Base-by-base conservation (phyloP, 2,888 invertebrate species). In the Drosophila macrothrix region DNA sequence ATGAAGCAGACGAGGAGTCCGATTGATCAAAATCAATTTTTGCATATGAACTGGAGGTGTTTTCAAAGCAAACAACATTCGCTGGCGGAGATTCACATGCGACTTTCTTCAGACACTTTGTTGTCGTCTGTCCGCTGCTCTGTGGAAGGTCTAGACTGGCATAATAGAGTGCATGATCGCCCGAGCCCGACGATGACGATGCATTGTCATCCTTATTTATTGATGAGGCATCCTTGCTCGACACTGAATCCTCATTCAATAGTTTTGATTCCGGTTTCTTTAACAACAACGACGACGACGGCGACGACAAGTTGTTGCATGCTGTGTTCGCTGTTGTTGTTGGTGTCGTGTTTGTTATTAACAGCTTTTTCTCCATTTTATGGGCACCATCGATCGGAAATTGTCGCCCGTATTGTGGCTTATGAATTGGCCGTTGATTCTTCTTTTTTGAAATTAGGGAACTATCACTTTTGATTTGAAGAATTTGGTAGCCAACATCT, bases 21-120 rank as follows among this genome's bases (percentile, higher is more conserved):
- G 91, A 83, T 77, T 90, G 86, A 39, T 95, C 94, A 93, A 97
- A 97, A 94, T 97, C 97, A 74, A 97, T 97, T 94, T 96, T 96
- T 76, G 97, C 97, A 93, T 97, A 97, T 94, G 88, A 96, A 95
- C 69, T 90, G 72, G 92, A 90, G 72, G 92, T 88, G 54, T 88
- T 84, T 59, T 90, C 91, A 68, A 90, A 87, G 79, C 84, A 87
- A 65, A 88, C 86, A 65, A 88, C 88, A 58, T 91, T 90, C 69
- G 90, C 92, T 65, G 88, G 87, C 77, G 90, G 88, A 69, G 89
- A 87, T 70, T 90, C 91, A 72, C 84, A 88, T 25, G 83, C 78
- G 52, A 66, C 73, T 60, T 74, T 73, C 43, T 87, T 87, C 29
- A 72, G 55, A 60, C 68, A 56, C 63, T 76, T 80, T 55, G 72